These are phyloP conservation scores for Pentalonia nigronervosa DNA, from an alignment of 1,140 invertebrate species.

Conservation along the genomic window DNA sequence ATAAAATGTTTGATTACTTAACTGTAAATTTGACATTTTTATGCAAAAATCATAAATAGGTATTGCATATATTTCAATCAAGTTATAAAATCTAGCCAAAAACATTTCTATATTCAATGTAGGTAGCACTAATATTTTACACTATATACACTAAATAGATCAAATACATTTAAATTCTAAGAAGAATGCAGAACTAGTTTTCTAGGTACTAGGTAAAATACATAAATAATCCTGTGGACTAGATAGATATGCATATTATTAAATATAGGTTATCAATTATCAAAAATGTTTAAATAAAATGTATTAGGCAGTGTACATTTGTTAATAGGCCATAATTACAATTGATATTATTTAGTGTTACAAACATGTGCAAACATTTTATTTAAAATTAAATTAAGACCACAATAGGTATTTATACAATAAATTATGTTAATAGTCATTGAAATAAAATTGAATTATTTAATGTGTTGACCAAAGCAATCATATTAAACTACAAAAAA, in stretches of 20 bases:
- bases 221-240: background rate
- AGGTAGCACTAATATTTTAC: background rate
- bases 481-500: no score
- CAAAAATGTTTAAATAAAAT: background rate
- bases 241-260: background rate
- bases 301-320: background rate
- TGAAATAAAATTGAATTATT: background rate
- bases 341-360: background rate
- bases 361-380: background rate
- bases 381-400: background rate
- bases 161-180: background rate
- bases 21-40: background rate
- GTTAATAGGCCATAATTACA: background rate
- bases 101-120: background rate
- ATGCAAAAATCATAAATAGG: background rate
- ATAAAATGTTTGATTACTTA: background rate
- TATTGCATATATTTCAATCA: background rate
- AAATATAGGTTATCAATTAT: background rate
- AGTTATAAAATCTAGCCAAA: background rate
- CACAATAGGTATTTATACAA: background rate
- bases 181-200: background rate
- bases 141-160: background rate
- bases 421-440: background rate
- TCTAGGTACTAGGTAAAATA: no score
- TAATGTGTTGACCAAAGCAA: slow-evolving; percentile 1